Evolutionary conservation across 2,113 vertebrate genomes (phyloP), one percentile per base, ranked within the genome.

Genomic region (Seriola rivoliana): DNA sequence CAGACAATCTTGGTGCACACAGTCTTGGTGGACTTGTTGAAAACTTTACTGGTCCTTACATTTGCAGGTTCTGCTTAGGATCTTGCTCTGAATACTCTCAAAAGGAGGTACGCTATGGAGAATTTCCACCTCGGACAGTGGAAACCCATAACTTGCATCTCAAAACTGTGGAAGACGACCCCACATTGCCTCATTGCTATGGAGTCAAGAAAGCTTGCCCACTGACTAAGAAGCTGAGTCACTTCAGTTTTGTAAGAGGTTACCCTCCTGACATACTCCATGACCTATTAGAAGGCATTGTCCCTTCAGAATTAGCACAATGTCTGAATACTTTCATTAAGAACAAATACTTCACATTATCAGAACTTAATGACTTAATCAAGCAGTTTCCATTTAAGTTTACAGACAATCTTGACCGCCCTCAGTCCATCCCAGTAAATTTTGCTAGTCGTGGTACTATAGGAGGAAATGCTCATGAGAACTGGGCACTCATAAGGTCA

Each of bases 331-430:
- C 75, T 67, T 83, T 86, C n/a, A 63, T 62, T 13, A 71, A 84
- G 75, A 74, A 84, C 59, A 59, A 88, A n/a, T 84, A 81, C 57
- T 88, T 86, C 29, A 78, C n/a, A 21, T 50, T 50, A 19, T 34
- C 29, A 5, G 46, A 52, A 54, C 46, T 54, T 36, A 54, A 69
- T 34, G 11, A 69, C 46, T 3, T 52, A 34, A 34, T 50, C 4
- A 34, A 10, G 23, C 23, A 29, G 46, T 68, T 69, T n/a, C 67
- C 32, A 0, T 69, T 36, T 36, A 36, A 69, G 48, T 34, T 32
- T 16, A 32, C 67, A 13, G 67, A 69, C 5, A n/a, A 54, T 13
- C 6, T 21, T 13, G 48, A 69, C 48, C 19, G 14, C 6, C 67
- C 67, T n/a, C 67, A 54, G 12, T 19, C 48, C 17, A 21, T 69